Conservation (phyloP, 1,140 invertebrate genomes). For the Thaumatotibia leucotreta region DNA sequence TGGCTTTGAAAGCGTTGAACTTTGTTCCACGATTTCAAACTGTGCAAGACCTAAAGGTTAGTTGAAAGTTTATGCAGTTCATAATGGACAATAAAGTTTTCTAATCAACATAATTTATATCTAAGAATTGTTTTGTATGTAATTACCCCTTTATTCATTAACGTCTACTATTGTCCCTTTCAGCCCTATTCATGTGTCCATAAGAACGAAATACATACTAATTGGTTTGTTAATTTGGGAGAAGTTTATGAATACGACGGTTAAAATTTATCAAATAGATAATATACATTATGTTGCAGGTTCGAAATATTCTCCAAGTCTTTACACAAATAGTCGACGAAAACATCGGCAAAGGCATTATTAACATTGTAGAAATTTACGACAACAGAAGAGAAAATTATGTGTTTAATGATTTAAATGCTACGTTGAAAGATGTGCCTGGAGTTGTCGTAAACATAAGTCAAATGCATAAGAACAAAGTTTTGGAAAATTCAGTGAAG, state of each 20-base stretch:
- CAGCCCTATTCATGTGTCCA: too few relatives aligned
- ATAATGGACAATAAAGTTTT: too few relatives aligned
- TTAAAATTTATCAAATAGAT: too few relatives aligned
- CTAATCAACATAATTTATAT: too few relatives aligned
- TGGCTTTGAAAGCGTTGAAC: conserved; percentile 27
- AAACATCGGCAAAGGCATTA: conserved; percentile 27
- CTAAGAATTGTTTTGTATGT: too few relatives aligned
- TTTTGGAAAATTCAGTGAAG: conserved; percentile 8
- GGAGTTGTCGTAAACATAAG: conserved; percentile 19
- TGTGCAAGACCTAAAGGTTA: conserved; percentile 20
- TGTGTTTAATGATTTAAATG: conserved; percentile 18
- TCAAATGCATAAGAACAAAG: conserved; percentile 8
- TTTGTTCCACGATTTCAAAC: conserved; percentile 28
- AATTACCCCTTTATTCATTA: too few relatives aligned
- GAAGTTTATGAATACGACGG: too few relatives aligned
- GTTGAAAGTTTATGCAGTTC: too few relatives aligned
- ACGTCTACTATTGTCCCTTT: too few relatives aligned
- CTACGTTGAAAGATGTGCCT: conserved; percentile 13
- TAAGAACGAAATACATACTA: too few relatives aligned
- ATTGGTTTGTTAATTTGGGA: too few relatives aligned
- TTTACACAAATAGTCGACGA: conserved; percentile 34
- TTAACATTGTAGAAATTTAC: conserved; percentile 27
- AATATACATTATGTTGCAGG: conserved; percentile 25
- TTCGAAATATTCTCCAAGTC: conserved; percentile 23
- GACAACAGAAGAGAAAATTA: conserved; percentile 3